These are phyloP conservation scores for Phortica variegata DNA, from an alignment of 1,140 invertebrate genomes.

Conservation along the genomic window DNA sequence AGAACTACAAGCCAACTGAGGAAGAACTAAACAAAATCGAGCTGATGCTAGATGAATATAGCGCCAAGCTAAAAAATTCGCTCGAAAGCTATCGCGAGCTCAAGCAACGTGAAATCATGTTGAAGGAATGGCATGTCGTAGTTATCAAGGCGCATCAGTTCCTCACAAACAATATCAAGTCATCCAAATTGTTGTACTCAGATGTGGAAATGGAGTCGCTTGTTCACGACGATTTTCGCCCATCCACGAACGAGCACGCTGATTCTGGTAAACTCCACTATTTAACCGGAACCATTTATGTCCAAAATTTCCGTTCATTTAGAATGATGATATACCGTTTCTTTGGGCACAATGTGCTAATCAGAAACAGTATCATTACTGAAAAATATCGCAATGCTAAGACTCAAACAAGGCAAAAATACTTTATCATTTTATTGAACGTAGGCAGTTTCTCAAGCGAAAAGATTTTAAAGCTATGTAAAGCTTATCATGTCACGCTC, in stretches of 20 bases:
- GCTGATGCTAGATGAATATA: conserved; percentile 81
- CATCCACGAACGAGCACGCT: background rate
- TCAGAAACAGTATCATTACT: too few relatives aligned
- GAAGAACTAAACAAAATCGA: conserved; percentile 93
- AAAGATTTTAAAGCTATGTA: conserved; percentile 33
- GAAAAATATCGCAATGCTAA: conserved; percentile 14
- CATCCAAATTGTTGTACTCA: conserved; percentile 88
- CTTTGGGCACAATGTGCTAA: conserved; percentile 31
- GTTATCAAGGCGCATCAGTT: conserved; percentile 14
- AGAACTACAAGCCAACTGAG: conserved; percentile 85
- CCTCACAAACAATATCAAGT: too few relatives aligned
- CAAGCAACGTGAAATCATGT: conserved; percentile 59
- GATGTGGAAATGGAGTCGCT: conserved; percentile 89
- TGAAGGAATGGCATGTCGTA: conserved; percentile 30
- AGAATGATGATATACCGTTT: conserved; percentile 36
- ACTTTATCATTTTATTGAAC: conserved; percentile 29
- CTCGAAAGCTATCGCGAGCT: conserved; percentile 94
- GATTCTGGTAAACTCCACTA: conserved; percentile 24
- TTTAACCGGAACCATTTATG: conserved; percentile 87
- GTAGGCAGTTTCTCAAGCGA: conserved; percentile 15
- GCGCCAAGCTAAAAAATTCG: conserved; percentile 84
- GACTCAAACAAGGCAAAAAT: conserved; percentile 18
- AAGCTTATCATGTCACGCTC: conserved; percentile 31
- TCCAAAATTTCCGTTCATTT: conserved; percentile 67
- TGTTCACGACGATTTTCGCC: conserved; percentile 20